Conservation (phyloP, 1,140 invertebrate genomes). For the Wasmannia auropunctata region DNA sequence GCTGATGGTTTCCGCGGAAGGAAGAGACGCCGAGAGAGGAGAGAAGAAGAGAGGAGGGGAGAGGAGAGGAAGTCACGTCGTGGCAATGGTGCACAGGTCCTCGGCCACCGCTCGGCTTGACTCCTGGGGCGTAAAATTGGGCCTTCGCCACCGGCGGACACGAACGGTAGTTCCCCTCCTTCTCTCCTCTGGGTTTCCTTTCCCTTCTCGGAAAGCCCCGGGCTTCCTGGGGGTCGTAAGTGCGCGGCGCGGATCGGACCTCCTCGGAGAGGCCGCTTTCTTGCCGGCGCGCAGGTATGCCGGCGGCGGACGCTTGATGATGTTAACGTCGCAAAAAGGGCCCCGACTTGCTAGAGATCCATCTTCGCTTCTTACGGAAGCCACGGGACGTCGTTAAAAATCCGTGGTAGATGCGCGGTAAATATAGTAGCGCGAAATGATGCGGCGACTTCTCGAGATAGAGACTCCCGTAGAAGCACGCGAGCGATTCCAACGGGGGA, state of each 20-base stretch:
- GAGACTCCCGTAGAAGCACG: neutral
- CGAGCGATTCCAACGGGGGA: neutral
- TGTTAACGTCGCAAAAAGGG: conserved; percentile 55
- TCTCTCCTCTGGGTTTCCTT: neutral
- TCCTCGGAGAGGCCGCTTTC: conserved; percentile 55
- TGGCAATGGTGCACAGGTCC: neutral
- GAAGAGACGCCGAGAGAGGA: conserved; percentile 15
- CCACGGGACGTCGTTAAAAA: conserved; percentile 25
- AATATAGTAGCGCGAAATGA: conserved; percentile 40
- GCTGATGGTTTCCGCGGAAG: conserved; percentile 60
- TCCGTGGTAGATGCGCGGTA: conserved; percentile 34
- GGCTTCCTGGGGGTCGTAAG: conserved; percentile 21
- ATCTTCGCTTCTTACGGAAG: conserved; percentile 46
- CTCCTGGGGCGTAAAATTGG: conserved; percentile 78
- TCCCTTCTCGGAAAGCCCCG: conserved; percentile 54
- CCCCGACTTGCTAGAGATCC: conserved; percentile 30
- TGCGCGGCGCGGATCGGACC: conserved; percentile 45
- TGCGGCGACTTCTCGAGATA: conserved; percentile 6
- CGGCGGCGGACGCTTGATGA: conserved; percentile 59
- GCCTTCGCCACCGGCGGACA: neutral
- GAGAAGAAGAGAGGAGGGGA: neutral
- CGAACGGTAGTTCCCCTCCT: neutral
- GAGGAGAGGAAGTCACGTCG: conserved; percentile 48
- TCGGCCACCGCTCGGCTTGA: conserved; percentile 47
- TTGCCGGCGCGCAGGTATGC: conserved; percentile 42